Base-by-base conservation (phyloP, 2,797 vertebrate species). In the Gouania willdenowi region DNA sequence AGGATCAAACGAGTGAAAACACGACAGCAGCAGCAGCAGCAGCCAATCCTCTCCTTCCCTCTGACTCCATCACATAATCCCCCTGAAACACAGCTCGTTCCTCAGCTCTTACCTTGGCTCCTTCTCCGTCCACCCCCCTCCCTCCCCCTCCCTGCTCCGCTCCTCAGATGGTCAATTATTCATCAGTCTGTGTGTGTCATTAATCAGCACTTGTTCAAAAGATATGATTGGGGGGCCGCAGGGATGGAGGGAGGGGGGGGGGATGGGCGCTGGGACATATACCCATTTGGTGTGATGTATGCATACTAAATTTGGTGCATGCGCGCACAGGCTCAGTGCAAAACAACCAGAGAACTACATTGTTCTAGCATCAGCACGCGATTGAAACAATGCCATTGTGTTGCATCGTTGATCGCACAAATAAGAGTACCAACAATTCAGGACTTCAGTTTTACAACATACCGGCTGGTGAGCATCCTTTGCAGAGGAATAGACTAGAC, bases 171-270 rank as follows among this genome's bases (percentile, higher is more conserved):
- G 61, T 90, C 83, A 90, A 91, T 89, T 79, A 90, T 90, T 89
- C 79, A 90, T 81, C 70, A 67, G 75, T 75, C 81, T 82, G 75
- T 85, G 79, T 84, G 81, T 85, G 84, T 86, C 82, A 79, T 85
- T 88, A 88, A 88, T 85, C 84, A 86, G 84, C 72, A 78, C 78
- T 86, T 85, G 79, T 80, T 87, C 79, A 82, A 80, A 82, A 84
- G 81, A 83, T 81, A 81, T 85, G 75, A 84, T 81, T 68, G 72
- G 62, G 66, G 51, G 70, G 19, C 15, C 2, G 31, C 11, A 25
- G 17, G 3, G 5, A 17, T 1, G 50, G 13, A 8, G 51, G 55
- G 22, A 5, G 19, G 26, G 24, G 27, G 47, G 49, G 45, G 59
- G 24, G 33, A 35, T 50, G 32, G 12, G 52, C 44, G 8, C 7